phyloP scores from a whole-genome alignment of 2,113 vertebrate species.

The Alligator mississippiensis region DNA sequence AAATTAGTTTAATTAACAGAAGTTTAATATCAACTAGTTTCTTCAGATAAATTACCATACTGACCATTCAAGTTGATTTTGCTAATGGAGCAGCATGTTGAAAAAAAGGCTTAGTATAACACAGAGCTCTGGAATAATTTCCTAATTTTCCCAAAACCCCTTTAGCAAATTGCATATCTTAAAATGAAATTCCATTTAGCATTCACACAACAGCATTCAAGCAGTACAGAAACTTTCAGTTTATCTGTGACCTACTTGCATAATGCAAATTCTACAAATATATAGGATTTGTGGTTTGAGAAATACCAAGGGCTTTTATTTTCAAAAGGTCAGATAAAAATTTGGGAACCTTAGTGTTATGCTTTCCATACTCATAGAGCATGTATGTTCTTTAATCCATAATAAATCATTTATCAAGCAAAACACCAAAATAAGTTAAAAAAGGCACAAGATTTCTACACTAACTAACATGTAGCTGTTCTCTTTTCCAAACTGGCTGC shows the following conservation, averaged over 20 bases:
- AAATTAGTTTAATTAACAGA: constrained; percentile 73
- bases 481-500: not conserved
- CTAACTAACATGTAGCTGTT: not conserved
- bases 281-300: not conserved
- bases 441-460: not conserved
- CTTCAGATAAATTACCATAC: constrained; percentile 48
- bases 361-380: not conserved
- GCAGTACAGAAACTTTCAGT: constrained; percentile 43
- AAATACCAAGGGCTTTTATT: constrained; percentile 11
- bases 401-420: not conserved
- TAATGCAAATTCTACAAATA: constrained; percentile 34
- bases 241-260: constrained; percentile 52
- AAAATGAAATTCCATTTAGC: constrained; percentile 51
- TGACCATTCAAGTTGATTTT: constrained; percentile 66
- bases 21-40: constrained; percentile 60
- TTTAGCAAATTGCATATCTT: constrained; percentile 52
- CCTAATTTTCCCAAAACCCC: constrained; percentile 22
- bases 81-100: constrained; percentile 46
- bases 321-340: not conserved
- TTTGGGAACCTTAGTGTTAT: not conserved
- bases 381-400: not conserved
- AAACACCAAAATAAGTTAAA: not conserved
- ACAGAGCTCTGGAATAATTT: constrained; percentile 10
- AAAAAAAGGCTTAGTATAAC: not conserved
- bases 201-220: constrained; percentile 53